Percentiles rank a stretch among this genome's conserved stretches.
phyloP scores from a whole-genome alignment of 1,140 invertebrate species.

The Drosophila burlai region DNA sequence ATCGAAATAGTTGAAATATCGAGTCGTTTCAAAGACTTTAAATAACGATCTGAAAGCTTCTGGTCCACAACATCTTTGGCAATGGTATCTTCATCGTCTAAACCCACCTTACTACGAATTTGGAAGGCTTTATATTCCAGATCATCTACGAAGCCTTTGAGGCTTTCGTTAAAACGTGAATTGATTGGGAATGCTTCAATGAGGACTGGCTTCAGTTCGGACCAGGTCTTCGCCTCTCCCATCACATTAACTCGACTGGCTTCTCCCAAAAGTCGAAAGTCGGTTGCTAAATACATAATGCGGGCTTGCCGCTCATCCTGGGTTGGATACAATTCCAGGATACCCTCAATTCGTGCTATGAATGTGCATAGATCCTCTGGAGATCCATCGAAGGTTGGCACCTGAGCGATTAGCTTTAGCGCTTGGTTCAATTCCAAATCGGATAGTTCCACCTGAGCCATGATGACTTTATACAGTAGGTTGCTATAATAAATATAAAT shows the following conservation, averaged over 20 bases:
- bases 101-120: slow-evolving; percentile 4
- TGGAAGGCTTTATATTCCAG: not conserved
- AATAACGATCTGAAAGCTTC: not conserved
- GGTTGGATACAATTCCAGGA: not conserved
- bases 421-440: not conserved
- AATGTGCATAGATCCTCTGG: not conserved
- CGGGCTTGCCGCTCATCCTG: not conserved
- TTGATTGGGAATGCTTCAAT: not conserved
- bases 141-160: not conserved
- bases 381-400: not conserved
- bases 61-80: not conserved
- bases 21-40: not conserved
- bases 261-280: not conserved
- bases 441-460: not conserved
- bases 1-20: slow-evolving; percentile 7
- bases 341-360: not conserved
- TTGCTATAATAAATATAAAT: not conserved
- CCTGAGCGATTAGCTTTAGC: not conserved
- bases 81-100: not conserved
- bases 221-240: not conserved
- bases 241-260: not conserved
- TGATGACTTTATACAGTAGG: not conserved
- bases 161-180: not conserved
- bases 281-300: not conserved
- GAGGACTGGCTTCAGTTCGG: not conserved